Evolutionary conservation across 2,888 invertebrate genomes (phyloP), one percentile per base, ranked within the genome.

Genomic region (Erebia ligea): DNA sequence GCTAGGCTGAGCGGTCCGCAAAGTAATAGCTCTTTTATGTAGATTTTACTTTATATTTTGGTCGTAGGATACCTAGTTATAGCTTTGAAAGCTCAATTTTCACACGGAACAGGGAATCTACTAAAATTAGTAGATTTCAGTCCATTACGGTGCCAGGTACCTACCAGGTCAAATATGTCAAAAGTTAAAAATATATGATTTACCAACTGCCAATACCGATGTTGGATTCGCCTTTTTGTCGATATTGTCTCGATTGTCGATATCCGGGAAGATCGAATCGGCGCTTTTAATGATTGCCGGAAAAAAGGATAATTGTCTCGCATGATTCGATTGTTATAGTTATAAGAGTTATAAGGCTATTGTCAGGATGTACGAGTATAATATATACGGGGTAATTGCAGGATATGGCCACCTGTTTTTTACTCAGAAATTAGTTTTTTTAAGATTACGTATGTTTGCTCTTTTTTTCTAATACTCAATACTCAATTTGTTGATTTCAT

Each of bases 181-280:
- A 42, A 59, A 59, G 40, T 17, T 40, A 25, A 21, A 57, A 57
- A 6, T 57, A 45, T 62, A 48, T 48, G 13, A 48, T 48, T 48
- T 56, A 56, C 17, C 42, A 66, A 56, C 65, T 58, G 58, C 50
- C 67, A 67, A 52, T 59, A 50, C 52, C 50, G 59, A 79, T 80
- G 81, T 78, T 78, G 76, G 70, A 76, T 78, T 78, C 73, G 73
- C 75, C 73, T 80, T 78, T 78, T 90, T 88, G 87, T 89, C 87
- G 81, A 64, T 63, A 61, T 86, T 79, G 78, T 79, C 79, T 76
- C 90, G 90, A 93, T 93, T 86, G 86, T 81, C 86, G 87, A 92
- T 92, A 91, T 93, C 93, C 93, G 92, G 92, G 89, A 92, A 88
- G 90, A 82, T 80, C 82, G 81, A 84, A 83, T 86, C 84, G 81